These are phyloP conservation scores for Eurosta solidaginis DNA, from an alignment of 1,140 invertebrate species.

Conservation along the genomic window DNA sequence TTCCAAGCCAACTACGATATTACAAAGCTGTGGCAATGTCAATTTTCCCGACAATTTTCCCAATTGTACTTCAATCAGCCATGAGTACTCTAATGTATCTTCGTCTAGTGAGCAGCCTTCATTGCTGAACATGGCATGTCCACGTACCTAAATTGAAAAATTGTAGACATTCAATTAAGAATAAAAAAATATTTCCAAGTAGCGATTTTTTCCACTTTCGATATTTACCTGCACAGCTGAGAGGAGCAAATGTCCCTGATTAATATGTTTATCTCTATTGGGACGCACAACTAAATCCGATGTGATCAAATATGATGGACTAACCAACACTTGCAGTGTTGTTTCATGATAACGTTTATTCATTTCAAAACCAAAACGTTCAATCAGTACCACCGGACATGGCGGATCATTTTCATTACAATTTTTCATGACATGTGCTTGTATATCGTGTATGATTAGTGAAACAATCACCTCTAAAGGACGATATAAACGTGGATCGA, in stretches of 20 bases:
- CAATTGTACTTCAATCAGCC: slow-evolving; percentile 84
- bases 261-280: slow-evolving; percentile 75
- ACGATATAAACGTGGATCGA: slow-evolving; percentile 86
- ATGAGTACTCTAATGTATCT: slow-evolving; percentile 96
- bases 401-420: slow-evolving; percentile 84
- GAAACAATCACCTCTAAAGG: slow-evolving; percentile 90
- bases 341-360: slow-evolving; percentile 91
- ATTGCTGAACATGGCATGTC: slow-evolving; percentile 97
- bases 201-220: not conserved
- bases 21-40: slow-evolving; percentile 80
- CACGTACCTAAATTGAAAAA: slow-evolving; percentile 69
- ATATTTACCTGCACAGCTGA: slow-evolving; percentile 79
- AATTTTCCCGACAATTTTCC: slow-evolving; percentile 82
- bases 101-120: slow-evolving; percentile 85
- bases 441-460: slow-evolving; percentile 93
- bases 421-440: slow-evolving; percentile 89
- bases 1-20: slow-evolving; percentile 85
- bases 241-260: slow-evolving; percentile 86
- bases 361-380: slow-evolving; percentile 95
- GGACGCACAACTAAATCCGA: slow-evolving; percentile 72
- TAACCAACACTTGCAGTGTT: slow-evolving; percentile 86
- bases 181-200: not conserved
- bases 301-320: slow-evolving; percentile 83
- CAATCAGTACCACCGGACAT: slow-evolving; percentile 87
- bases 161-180: not conserved